These are phyloP conservation scores for Doryteuthis pealeii DNA, from an alignment of 1,140 invertebrate genomes.

Conservation along the genomic window DNA sequence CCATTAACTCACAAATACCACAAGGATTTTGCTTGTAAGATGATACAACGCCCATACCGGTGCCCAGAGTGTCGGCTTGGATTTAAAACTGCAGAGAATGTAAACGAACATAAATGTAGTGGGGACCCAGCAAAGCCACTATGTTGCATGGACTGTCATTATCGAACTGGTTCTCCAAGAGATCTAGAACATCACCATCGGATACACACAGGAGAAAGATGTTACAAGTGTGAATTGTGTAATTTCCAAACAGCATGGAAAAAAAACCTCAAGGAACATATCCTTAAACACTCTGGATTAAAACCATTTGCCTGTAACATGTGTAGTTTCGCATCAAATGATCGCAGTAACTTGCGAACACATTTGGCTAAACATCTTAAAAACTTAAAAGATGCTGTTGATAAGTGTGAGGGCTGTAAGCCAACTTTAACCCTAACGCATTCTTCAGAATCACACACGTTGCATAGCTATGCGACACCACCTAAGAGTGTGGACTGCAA, in stretches of 20 bases:
- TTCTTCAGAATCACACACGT: too few relatives aligned
- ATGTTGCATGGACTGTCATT: constrained; percentile 32
- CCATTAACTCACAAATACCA: constrained; percentile 15
- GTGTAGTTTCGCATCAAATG: constrained; percentile 31
- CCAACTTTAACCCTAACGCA: too few relatives aligned
- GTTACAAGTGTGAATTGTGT: constrained; percentile 89
- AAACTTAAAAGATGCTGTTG: too few relatives aligned
- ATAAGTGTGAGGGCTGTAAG: too few relatives aligned
- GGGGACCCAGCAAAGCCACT: constrained; percentile 28
- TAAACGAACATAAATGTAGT: constrained; percentile 34
- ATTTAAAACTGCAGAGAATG: constrained; percentile 30
- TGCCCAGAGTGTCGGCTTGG: constrained; percentile 31
- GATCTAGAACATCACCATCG: constrained; percentile 67
- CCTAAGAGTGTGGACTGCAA: too few relatives aligned
- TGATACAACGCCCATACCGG: constrained; percentile 28
- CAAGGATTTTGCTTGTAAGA: constrained; percentile 32
- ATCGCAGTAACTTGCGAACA: constrained; percentile 30
- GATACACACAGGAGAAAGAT: constrained; percentile 93
- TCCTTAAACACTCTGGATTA: constrained; percentile 39
- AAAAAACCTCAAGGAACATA: constrained; percentile 38
- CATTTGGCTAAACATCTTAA: too few relatives aligned
- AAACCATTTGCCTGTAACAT: constrained; percentile 41
- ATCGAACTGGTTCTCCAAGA: constrained; percentile 29
- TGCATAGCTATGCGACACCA: too few relatives aligned
- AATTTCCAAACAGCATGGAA: constrained; percentile 32